A percentile compares a stretch with the other conserved stretches of the same genome.
Conservation (phyloP, 2,888 invertebrate species). For the Caenorhabditis sp. region DNA sequence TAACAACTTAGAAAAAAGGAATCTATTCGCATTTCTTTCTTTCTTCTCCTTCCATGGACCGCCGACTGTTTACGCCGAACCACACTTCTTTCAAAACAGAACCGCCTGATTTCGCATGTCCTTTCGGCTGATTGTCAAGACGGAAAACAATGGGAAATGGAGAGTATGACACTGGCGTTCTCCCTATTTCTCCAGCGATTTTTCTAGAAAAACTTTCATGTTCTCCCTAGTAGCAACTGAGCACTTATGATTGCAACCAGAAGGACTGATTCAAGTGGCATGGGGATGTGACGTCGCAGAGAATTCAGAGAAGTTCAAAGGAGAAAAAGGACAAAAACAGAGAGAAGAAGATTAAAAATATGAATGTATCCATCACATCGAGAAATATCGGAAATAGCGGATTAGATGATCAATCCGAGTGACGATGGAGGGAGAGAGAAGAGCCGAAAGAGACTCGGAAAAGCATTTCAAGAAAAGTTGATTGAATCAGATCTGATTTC, state of each 20-base stretch:
- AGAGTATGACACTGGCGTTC: too few species aligned
- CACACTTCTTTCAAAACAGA: background rate
- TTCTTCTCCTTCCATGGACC: too few species aligned
- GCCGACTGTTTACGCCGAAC: background rate
- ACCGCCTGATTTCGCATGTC: conserved; percentile 7
- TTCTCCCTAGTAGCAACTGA: too few species aligned
- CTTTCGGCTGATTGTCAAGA: background rate
- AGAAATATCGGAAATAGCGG: background rate
- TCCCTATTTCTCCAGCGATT: too few species aligned
- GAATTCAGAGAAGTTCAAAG: background rate
- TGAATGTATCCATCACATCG: too few species aligned
- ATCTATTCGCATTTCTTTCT: too few species aligned
- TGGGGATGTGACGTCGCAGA: background rate
- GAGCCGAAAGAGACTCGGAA: background rate
- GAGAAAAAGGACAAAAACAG: background rate
- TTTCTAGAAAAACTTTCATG: too few species aligned
- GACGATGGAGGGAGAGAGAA: background rate
- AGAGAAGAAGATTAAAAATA: background rate
- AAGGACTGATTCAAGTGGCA: background rate
- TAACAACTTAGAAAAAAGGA: too few species aligned
- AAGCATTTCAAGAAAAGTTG: too few species aligned
- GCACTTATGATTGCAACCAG: background rate
- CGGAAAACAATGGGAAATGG: too few species aligned
- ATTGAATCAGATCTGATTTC: too few species aligned
- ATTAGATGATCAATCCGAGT: background rate